Percentiles rank a stretch among this genome's conserved stretches.
Conservation (phyloP, 2,113 vertebrate genomes). For the Alces alces region DNA sequence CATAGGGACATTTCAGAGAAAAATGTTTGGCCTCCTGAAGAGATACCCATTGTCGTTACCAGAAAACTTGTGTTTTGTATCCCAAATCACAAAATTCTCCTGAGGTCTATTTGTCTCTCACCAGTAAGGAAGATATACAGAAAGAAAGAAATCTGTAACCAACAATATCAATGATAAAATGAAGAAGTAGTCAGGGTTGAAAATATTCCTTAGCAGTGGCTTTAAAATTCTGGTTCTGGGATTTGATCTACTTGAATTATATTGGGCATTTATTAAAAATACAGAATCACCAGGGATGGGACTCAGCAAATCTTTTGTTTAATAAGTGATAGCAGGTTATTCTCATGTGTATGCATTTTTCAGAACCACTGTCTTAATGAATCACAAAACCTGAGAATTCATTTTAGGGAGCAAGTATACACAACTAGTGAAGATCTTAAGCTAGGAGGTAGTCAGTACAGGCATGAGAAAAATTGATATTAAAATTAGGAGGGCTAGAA, state of each 20-base stretch:
- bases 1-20: not conserved
- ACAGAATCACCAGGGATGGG: not conserved
- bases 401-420: not conserved
- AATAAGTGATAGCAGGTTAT: not conserved
- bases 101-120: not conserved
- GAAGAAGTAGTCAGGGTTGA: not conserved
- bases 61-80: conserved; percentile 11
- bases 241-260: not conserved
- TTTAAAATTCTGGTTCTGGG: not conserved
- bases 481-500: not conserved
- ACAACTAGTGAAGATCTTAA: not conserved
- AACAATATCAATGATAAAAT: not conserved
- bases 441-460: not conserved
- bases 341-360: not conserved
- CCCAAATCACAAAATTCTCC: not conserved
- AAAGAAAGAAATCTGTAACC: not conserved
- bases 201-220: not conserved
- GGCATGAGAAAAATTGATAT: not conserved
- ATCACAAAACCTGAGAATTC: not conserved
- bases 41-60: not conserved
- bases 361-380: not conserved
- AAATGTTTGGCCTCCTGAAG: not conserved
- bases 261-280: not conserved
- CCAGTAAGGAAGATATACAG: not conserved
- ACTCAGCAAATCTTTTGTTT: not conserved